Evolutionary conservation across 2,113 vertebrate genomes (phyloP).

Genomic region (Carlito syrichta): DNA sequence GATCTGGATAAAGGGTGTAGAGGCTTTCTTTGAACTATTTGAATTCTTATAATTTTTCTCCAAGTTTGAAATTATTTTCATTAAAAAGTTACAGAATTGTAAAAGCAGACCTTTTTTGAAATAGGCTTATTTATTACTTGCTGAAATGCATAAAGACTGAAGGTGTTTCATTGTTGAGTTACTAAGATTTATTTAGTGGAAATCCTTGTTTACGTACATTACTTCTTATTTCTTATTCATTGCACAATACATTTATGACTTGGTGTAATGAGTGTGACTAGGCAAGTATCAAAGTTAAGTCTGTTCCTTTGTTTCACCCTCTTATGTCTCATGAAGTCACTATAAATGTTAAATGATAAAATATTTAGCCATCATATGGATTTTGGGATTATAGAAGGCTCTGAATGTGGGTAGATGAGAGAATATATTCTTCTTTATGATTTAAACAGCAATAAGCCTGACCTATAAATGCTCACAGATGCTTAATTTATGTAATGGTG

Average conservation of each 20-base stretch:
- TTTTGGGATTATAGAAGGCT: neutral
- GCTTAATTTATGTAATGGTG: neutral
- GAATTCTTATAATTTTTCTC: neutral
- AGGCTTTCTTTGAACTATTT: neutral
- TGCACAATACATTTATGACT: neutral
- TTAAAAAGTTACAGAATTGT: neutral
- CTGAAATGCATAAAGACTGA: neutral
- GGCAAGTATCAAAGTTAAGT: neutral
- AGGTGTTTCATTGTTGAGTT: neutral
- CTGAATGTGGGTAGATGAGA: neutral
- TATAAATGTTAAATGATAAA: neutral
- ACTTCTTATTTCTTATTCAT: neutral
- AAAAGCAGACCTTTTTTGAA: neutral
- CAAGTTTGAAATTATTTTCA: constrained; percentile 24
- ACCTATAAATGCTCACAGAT: neutral
- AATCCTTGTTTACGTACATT: neutral
- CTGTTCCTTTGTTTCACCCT: neutral
- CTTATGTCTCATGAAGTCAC: neutral
- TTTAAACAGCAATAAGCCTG: neutral
- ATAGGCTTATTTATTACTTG: neutral
- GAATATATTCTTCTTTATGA: neutral
- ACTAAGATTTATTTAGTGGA: neutral
- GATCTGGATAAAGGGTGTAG: neutral
- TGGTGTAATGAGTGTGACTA: neutral
- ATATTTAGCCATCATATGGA: neutral